Evolutionary conservation across 2,113 vertebrate species (phyloP), one percentile per base, ranked within the genome.

Genomic region (Propithecus coquereli): DNA sequence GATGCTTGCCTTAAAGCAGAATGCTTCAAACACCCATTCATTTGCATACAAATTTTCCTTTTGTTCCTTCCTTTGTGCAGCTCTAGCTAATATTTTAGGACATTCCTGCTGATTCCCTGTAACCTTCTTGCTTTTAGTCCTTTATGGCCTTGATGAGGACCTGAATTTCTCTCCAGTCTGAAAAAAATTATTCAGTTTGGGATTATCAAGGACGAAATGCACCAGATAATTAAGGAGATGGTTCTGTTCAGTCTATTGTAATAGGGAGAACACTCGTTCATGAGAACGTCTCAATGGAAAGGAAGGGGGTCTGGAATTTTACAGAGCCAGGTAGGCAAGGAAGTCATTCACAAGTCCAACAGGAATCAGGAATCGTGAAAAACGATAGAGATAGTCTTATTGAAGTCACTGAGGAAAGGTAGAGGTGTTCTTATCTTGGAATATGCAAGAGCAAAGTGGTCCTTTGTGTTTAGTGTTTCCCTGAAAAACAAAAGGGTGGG

Each of bases 1-100:
- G 23, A 32, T n/a, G 43, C 16, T 96, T 61, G 45, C 50, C 74
- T 95, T 54, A 61, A 63, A 84, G 63, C 30, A 65, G 43, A 52
- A 27, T 59, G 63, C 43, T 90, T 65, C 90, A 52, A 63, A 81
- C 22, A 32, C 37, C 79, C 32, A 23, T 52, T 37, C 43, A 93
- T 94, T 96, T 97, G 94, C 92, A 97, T 93, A 95, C 50, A 97
- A 86, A 94, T 97, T 95, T 88, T 84, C 87, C 65, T 81, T 97
- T 90, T 94, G 65, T 96, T 88, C 90, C 59, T 93, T 88, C n/a
- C 50, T 90, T 73, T 71, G 63, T 70, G 83, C 85, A 97, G 97
- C 97, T 97, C 94, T 50, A 96, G 81, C 94, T 76, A 87, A 92
- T 84, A 70, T 94, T 96, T 81, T 81, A 92, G 82, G 70, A 81